Conservation (phyloP, 2,888 invertebrate species). For the Muscina levida region DNA sequence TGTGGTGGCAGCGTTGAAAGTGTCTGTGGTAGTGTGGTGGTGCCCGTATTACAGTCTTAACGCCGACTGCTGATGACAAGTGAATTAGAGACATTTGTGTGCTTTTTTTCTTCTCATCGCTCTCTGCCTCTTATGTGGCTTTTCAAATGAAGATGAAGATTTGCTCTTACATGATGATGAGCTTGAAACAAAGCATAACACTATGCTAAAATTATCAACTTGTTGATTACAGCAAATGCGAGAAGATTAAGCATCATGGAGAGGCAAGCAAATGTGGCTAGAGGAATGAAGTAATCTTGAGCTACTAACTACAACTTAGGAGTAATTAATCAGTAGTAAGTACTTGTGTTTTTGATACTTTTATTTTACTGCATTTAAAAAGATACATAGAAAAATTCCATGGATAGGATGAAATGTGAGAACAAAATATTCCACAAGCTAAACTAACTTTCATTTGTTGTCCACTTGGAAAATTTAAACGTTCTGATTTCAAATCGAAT, state of each 20-base stretch:
- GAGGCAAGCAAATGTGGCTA: no score
- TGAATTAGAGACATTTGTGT: conserved; percentile 49
- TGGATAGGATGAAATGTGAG: no score
- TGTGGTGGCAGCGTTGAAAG: not conserved
- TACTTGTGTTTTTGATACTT: no score
- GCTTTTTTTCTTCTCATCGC: conserved; percentile 25
- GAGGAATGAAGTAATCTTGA: no score
- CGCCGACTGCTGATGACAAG: conserved; percentile 55
- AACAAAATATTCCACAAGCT: no score
- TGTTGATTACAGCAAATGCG: conserved; percentile 52
- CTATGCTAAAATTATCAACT: conserved; percentile 51
- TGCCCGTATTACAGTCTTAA: conserved; percentile 20
- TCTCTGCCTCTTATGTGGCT: conserved; percentile 45
- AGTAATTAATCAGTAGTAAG: no score
- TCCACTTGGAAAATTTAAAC: no score
- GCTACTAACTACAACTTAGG: no score
- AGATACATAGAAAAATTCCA: no score
- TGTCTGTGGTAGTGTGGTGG: conserved; percentile 15
- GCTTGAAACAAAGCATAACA: not conserved
- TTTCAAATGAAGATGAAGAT: conserved; percentile 7
- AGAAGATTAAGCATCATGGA: conserved; percentile 20
- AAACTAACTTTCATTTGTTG: no score
- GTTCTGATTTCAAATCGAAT: no score
- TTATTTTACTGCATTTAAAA: no score
- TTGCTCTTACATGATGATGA: not conserved